phyloP scores from a whole-genome alignment of 2,888 invertebrate species.

The Melinaea marsaeus region DNA sequence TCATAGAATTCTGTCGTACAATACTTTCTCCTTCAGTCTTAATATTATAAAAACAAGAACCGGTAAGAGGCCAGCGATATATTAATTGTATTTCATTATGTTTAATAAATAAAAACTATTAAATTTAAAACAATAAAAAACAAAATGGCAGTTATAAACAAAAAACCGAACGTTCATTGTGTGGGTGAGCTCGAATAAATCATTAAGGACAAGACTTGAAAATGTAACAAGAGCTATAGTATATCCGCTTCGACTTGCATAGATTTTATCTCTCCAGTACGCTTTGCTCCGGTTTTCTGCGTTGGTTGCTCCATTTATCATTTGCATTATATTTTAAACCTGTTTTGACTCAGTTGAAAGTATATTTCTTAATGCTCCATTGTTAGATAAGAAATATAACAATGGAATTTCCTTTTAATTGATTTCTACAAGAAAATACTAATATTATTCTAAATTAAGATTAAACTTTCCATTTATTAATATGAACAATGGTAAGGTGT shows the following conservation, averaged over 20 bases:
- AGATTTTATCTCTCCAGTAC: conserved; percentile 35
- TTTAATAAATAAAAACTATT: conserved; percentile 8
- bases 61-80: too few species aligned
- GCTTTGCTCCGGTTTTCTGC: conserved; percentile 17
- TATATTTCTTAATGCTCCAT: too few species aligned
- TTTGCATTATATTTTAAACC: background rate
- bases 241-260: conserved; percentile 47
- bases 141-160: background rate
- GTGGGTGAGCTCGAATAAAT: conserved; percentile 69
- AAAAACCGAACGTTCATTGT: conserved; percentile 33
- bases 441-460: too few species aligned
- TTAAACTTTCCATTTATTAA: too few species aligned
- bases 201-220: conserved; percentile 47
- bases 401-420: too few species aligned
- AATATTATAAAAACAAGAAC: too few species aligned
- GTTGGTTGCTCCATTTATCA: conserved; percentile 3
- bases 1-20: too few species aligned
- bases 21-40: too few species aligned
- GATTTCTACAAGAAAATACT: too few species aligned
- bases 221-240: conserved; percentile 47
- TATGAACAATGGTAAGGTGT: background rate
- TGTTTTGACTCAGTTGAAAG: conserved; percentile 2
- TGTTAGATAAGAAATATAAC: too few species aligned
- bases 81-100: too few species aligned
- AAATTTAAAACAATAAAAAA: background rate